Conservation (phyloP, 2,797 vertebrate species). For the Peromyscus nudipes region DNA sequence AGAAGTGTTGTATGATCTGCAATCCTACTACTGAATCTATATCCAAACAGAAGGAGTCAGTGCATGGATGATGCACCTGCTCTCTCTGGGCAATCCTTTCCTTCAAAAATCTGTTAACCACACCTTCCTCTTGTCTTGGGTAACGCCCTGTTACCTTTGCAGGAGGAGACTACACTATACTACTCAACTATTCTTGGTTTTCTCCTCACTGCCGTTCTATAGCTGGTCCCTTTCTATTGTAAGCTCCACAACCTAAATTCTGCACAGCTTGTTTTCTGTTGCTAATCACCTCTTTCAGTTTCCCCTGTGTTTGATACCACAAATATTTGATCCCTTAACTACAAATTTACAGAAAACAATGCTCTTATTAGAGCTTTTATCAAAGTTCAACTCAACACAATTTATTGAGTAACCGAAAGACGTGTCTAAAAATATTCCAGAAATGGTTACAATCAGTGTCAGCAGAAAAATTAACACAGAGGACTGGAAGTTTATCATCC, state of each 20-base stretch:
- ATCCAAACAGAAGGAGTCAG: background rate
- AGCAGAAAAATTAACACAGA: background rate
- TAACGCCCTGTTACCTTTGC: background rate
- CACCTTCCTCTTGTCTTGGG: too few relatives aligned
- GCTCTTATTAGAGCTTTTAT: background rate
- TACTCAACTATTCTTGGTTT: background rate
- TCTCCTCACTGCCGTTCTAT: background rate
- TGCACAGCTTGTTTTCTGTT: background rate
- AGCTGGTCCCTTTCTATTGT: background rate
- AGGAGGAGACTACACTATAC: background rate
- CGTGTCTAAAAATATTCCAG: background rate
- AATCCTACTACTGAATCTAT: background rate
- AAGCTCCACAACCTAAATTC: slow-evolving; percentile 26
- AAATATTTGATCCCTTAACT: background rate
- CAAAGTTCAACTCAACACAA: background rate
- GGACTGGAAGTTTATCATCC: background rate
- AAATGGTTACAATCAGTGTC: background rate
- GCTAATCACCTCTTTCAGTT: background rate
- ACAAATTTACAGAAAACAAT: background rate
- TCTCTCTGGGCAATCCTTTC: background rate
- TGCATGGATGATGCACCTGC: background rate
- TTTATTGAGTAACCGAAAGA: slow-evolving; percentile 10
- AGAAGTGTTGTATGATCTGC: background rate
- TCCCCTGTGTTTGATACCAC: background rate
- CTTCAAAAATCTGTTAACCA: background rate